phyloP scores from a whole-genome alignment of 2,797 vertebrate genomes.

The Coreius guichenoti region DNA sequence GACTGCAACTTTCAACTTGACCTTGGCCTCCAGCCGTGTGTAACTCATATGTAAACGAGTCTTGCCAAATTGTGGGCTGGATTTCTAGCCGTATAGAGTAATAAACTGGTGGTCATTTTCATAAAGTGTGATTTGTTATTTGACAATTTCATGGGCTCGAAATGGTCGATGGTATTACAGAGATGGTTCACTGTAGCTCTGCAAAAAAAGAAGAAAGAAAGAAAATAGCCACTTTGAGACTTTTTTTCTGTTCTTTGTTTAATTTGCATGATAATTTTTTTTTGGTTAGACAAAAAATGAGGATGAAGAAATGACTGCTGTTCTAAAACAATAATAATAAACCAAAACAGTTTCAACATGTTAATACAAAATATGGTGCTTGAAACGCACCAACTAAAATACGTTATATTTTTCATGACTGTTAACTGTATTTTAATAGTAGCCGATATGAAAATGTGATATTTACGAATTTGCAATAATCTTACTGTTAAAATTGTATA shows the following conservation, averaged over 20 bases:
- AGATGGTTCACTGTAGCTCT: not conserved
- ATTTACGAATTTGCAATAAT: slow-evolving; percentile 1
- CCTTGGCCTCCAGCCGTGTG: slow-evolving; percentile 92
- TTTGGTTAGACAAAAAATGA: not conserved
- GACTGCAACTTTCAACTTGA: slow-evolving; percentile 96
- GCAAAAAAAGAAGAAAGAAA: not conserved
- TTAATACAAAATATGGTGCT: not conserved
- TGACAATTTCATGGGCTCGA: slow-evolving; percentile 8
- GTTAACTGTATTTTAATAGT: not conserved
- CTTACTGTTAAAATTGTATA: not conserved
- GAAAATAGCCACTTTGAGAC: not conserved
- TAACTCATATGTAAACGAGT: slow-evolving; percentile 75
- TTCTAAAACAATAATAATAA: not conserved
- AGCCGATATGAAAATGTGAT: not conserved
- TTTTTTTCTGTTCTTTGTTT: not conserved
- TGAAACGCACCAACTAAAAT: not conserved
- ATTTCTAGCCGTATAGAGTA: slow-evolving; percentile 11
- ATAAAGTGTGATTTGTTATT: slow-evolving; percentile 40
- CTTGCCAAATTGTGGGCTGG: slow-evolving; percentile 71
- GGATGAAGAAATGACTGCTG: not conserved
- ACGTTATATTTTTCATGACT: not conserved
- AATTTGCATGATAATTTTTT: not conserved
- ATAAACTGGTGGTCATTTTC: slow-evolving; percentile 29
- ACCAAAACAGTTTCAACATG: not conserved
- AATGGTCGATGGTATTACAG: slow-evolving; percentile 3